Conservation (phyloP, 1,140 invertebrate genomes). For the Metaphire vulgaris region DNA sequence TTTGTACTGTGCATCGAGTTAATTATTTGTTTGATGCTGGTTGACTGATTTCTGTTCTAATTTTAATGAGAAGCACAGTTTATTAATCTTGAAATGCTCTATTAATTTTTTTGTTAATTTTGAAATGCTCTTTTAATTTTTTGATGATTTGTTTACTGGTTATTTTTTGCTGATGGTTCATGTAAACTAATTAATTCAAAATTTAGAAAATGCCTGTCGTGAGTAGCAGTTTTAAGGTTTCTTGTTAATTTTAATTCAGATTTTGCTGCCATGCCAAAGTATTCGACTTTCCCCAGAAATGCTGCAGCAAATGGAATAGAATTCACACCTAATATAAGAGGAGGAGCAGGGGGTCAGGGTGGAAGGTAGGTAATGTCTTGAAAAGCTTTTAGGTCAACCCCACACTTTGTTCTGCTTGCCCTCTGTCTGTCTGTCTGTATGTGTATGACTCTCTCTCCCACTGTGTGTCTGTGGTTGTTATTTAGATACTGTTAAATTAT, state of each 20-base stretch:
- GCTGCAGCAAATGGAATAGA: not conserved
- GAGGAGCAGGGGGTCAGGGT: not conserved
- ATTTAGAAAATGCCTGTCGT: too few species aligned
- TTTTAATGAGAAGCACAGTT: not conserved
- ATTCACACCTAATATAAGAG: not conserved
- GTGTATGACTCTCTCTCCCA: not conserved
- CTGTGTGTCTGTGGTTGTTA: not conserved
- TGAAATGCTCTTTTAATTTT: not conserved
- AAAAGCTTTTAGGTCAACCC: too few species aligned
- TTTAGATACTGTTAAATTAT: not conserved
- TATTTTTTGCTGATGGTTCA: not conserved
- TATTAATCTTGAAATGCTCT: not conserved
- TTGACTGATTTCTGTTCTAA: not conserved
- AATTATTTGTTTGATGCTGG: too few species aligned
- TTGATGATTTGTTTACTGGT: not conserved
- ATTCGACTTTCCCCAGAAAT: not conserved
- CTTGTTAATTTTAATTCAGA: not conserved
- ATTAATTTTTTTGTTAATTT: not conserved
- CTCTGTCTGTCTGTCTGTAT: not conserved
- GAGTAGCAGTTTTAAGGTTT: too few species aligned
- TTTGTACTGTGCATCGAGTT: not conserved
- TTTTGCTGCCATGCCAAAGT: not conserved
- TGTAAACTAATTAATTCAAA: not conserved
- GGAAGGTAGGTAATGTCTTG: not conserved
- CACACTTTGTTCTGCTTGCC: too few species aligned